Conservation (phyloP, 2,797 vertebrate species). For the Pachyuromys duprasi region DNA sequence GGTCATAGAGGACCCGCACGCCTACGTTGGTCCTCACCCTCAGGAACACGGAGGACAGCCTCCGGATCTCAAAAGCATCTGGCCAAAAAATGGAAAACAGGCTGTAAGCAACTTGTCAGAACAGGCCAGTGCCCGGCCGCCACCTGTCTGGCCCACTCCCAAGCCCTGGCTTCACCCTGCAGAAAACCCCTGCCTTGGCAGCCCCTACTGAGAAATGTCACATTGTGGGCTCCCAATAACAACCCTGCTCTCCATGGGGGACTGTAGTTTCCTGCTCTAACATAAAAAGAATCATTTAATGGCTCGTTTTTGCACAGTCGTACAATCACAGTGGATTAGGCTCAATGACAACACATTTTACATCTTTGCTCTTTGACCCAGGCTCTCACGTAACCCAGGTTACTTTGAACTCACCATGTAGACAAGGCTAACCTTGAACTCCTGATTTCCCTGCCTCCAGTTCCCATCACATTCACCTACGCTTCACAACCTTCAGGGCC, state of each 20-base stretch:
- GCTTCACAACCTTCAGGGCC: not conserved
- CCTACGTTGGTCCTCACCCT: constrained; percentile 93
- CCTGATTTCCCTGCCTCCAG: not conserved
- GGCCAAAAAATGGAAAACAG: constrained; percentile 24
- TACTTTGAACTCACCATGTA: not conserved
- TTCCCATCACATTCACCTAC: not conserved
- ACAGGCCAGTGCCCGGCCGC: fast-evolving
- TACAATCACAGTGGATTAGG: not conserved
- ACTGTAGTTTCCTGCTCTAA: not conserved
- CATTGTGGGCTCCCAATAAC: not conserved
- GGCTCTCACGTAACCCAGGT: not conserved
- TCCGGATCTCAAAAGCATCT: constrained; percentile 95
- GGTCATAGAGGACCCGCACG: constrained; percentile 93
- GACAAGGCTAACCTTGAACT: not conserved
- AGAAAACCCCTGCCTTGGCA: not conserved
- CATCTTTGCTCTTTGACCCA: not conserved
- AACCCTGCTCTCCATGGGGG: not conserved
- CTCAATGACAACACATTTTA: not conserved
- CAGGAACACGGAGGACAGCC: constrained; percentile 95
- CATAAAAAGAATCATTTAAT: not conserved
- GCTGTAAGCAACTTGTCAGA: not conserved
- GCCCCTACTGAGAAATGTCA: not conserved
- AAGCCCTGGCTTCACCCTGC: not conserved
- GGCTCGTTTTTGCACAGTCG: not conserved
- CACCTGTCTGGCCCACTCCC: not conserved